Conservation (phyloP, 2,113 vertebrate species). For the Upupa epops region DNA sequence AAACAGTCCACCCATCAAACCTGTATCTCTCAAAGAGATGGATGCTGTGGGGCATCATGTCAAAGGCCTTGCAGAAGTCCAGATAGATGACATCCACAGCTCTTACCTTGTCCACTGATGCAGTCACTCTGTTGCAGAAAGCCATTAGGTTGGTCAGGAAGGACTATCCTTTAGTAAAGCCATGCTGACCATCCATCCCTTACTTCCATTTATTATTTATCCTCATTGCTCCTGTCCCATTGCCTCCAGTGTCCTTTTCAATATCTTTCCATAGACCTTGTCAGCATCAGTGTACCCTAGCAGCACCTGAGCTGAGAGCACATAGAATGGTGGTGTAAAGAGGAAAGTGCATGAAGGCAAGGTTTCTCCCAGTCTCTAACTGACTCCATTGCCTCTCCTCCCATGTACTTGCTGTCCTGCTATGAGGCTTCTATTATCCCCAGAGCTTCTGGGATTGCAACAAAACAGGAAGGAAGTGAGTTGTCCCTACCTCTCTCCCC, state of each 20-base stretch:
- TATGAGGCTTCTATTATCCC: background rate
- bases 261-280: rapidly evolving
- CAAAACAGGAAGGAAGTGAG: background rate
- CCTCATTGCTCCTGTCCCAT: background rate
- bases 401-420: background rate
- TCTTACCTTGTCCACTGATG: too few relatives aligned
- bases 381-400: background rate
- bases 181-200: too few relatives aligned
- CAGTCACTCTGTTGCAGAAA: too few relatives aligned
- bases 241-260: background rate
- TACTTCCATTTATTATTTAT: background rate
- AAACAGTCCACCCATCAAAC: too few relatives aligned
- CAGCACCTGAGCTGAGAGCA: rapidly evolving
- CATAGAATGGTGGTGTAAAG: background rate
- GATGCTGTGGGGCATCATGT: too few relatives aligned
- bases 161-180: too few relatives aligned
- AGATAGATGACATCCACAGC: too few relatives aligned
- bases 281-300: background rate
- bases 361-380: background rate
- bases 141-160: too few relatives aligned
- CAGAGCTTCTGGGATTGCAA: background rate
- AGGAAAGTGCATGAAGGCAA: background rate
- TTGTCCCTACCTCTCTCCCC: background rate
- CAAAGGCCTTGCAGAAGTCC: too few relatives aligned
- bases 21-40: too few relatives aligned